Base-by-base conservation (phyloP, 2,797 vertebrate genomes). In the Chaetodon trifasciatus region DNA sequence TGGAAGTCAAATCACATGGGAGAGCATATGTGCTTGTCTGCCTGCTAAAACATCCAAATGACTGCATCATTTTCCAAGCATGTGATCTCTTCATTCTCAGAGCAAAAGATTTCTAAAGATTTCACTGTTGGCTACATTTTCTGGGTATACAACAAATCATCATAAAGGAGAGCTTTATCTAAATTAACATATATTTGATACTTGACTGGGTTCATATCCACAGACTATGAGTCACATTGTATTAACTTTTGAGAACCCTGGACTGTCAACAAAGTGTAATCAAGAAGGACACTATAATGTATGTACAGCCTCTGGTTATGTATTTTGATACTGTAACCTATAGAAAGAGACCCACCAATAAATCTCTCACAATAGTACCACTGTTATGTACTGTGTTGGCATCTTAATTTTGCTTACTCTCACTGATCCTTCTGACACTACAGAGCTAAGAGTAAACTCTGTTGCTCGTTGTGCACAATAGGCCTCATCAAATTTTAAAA, bases 401-500 rank as follows among this genome's bases (percentile, higher is more conserved):
- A 19, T 47, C 7, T 32, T 13, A 24, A 40, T 35, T 24, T 32
- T 37, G 23, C 4, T 70, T 15, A 47, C 62, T 60, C 4, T 42
- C 42, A 47, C 24, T 49, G 42, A 40, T 76, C 15, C 39, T 6
- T 55, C 37, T 23, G 53, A 60, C 44, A 53, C 35, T 8, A 16
- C 62, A 53, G 35, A 65, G 16, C 21, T 39, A 47, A 6, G 7
- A 37, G 10, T 19, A 49, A 49, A 60, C 12, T 10, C 17, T 37
- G 35, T n/a, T 49, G 32, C 0, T 35, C 16, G 39, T 10, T 50
- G 19, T 62, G 28, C 40, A 21, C 61, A 11, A 65, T n/a, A 35
- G 28, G 23, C 44, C 44, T 17, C 1, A 56, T 82, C 70, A 19
- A 13, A 66, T 39, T 21, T 56, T 57, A 16, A 79, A 79, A 70